Conservation (phyloP, 2,113 vertebrate species). For the Connochaetes taurinus region DNA sequence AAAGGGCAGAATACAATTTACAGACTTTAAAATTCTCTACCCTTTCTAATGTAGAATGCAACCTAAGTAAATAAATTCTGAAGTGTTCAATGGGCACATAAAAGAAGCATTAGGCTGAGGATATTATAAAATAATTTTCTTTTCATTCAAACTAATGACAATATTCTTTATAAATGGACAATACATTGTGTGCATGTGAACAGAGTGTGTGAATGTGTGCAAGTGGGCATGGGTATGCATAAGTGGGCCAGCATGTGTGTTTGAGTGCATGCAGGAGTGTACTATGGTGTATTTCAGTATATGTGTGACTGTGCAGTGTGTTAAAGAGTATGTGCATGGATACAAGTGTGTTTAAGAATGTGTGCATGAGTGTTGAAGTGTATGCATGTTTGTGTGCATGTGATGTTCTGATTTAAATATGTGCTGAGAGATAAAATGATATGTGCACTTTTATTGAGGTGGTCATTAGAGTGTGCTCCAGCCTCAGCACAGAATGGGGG, state of each 20-base stretch:
- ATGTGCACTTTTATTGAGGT: background rate
- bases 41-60: constrained; percentile 65
- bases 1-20: constrained; percentile 71
- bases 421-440: background rate
- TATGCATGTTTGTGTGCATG: background rate
- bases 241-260: background rate
- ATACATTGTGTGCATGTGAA: background rate
- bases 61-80: constrained; percentile 73
- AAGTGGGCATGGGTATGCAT: background rate
- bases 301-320: background rate
- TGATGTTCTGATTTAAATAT: constrained; percentile 1
- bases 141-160: background rate
- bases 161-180: background rate
- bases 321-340: background rate
- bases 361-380: background rate
- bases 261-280: background rate
- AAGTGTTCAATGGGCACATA: constrained; percentile 69
- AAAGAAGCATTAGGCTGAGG: constrained; percentile 66
- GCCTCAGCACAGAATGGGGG: background rate
- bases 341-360: background rate
- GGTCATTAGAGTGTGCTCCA: background rate
- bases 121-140: constrained; percentile 69
- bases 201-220: background rate
- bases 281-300: background rate
- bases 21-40: constrained; percentile 66